phyloP scores from a whole-genome alignment of 2,113 vertebrate genomes.

The Prionailurus bengalensis region DNA sequence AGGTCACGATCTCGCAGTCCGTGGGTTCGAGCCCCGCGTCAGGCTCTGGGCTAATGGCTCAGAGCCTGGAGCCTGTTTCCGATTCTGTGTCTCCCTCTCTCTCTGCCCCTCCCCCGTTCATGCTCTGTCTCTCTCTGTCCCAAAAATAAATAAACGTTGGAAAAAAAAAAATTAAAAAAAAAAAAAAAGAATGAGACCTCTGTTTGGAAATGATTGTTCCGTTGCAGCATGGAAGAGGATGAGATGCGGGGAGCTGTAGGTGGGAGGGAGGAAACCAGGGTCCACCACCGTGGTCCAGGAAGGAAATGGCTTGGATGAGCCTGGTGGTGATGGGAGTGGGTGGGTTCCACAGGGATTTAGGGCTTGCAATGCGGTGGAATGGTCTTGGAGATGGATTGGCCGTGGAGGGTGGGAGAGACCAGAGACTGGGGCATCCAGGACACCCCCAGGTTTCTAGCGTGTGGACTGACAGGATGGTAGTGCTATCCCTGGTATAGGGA shows the following conservation, averaged over 20 bases:
- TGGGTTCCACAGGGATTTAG: background rate
- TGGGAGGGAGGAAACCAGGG: background rate
- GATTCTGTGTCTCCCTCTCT: no score
- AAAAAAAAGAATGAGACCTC: background rate
- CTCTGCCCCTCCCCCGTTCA: no score
- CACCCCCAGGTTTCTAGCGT: rapidly evolving
- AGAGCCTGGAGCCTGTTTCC: no score
- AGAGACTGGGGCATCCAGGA: background rate
- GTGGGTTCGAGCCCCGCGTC: no score
- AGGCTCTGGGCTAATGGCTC: no score
- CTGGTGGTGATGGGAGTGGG: no score
- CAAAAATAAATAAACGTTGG: no score
- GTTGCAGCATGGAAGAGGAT: background rate
- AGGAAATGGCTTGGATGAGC: background rate
- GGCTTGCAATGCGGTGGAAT: background rate
- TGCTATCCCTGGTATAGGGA: background rate
- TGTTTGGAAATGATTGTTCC: background rate
- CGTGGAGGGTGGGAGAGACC: rapidly evolving
- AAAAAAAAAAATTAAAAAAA: no score
- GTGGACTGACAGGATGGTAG: background rate
- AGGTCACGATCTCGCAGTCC: no score
- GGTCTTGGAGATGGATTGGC: background rate
- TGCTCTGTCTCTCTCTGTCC: no score
- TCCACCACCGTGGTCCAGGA: background rate
- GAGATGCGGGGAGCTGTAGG: background rate